phyloP scores from a whole-genome alignment of 2,113 vertebrate species.

The Aldabrachelys gigantea region DNA sequence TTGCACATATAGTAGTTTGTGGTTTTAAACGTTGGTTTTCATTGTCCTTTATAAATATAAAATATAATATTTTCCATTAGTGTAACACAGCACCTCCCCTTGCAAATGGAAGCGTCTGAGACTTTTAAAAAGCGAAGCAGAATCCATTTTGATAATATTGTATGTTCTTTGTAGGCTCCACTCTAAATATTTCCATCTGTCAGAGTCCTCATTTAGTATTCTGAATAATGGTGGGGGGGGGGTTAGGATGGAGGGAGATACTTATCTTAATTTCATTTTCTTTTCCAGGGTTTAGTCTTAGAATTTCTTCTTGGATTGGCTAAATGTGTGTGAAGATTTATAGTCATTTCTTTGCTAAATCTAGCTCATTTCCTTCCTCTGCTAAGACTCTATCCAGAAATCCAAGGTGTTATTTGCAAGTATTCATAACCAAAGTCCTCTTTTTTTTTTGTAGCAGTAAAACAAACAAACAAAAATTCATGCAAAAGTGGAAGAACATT shows the following conservation, averaged over 20 bases:
- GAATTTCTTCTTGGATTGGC: conserved; percentile 16
- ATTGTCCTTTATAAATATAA: conserved; percentile 53
- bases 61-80: conserved; percentile 61
- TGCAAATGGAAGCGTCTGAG: conserved; percentile 25
- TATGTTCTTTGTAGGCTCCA: conserved; percentile 29
- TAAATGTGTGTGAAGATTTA: conserved; percentile 37
- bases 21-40: conserved; percentile 47
- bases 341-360: neutral
- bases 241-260: neutral
- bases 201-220: conserved; percentile 46
- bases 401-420: conserved; percentile 21
- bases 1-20: conserved; percentile 42
- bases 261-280: conserved; percentile 37
- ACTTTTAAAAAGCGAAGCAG: conserved; percentile 30
- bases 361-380: neutral
- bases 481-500: neutral
- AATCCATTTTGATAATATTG: conserved; percentile 52
- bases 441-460: neutral
- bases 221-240: conserved; percentile 18
- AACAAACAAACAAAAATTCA: neutral
- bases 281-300: conserved; percentile 48
- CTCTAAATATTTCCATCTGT: conserved; percentile 62
- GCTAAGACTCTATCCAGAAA: conserved; percentile 30
- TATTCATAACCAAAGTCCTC: neutral
- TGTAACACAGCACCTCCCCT: neutral